Evolutionary conservation across 2,797 vertebrate genomes (phyloP), one percentile per base, ranked within the genome.

Genomic region (Pygocentrus nattereri): DNA sequence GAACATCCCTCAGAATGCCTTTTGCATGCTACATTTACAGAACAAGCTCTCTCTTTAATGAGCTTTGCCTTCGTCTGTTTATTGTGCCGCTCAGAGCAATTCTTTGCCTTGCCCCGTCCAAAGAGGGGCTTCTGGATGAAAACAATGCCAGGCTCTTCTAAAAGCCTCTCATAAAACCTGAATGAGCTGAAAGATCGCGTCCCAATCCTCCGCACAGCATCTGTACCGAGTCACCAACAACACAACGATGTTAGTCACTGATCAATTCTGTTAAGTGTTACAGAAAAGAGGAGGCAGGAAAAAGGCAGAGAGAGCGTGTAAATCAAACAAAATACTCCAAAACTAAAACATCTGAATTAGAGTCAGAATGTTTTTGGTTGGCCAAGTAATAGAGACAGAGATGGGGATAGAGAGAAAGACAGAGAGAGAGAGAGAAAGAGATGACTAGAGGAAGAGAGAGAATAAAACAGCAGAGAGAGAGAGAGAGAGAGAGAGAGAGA

Each of bases 1-100:
- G 68, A 84, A 71, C 61, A 87, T 75, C 83, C 83, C 84, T 84
- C 71, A 78, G 90, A 90, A 90, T 82, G 85, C 73, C 54, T 88
- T 88, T 74, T 84, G 67, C 15, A 52, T 56, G 73, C 85, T 71
- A 70, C 75, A 84, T 87, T 84, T 82, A 76, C 83, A 58, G 58
- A 74, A 83, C 70, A 83, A 88, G 80, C 27, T 6, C 74, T 62
- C 31, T 31, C 21, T 59, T 38, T 76, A 88, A 59, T 67, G 56
- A 73, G 81, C 81, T 82, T 73, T 13, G 16, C 27, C 18, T 74
- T 58, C 77, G 74, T 87, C 74, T 78, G 80, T 82, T 61, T 70
- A 12, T 64, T 67, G 75, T 54, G 65, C 81, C 68, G 78, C 69
- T 38, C 81, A 8, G 10, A 68, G 59, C 78, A 78, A 70, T 71